Conservation (phyloP, 2,888 invertebrate genomes). For the Galeopsomyia nigrocyanea region DNA sequence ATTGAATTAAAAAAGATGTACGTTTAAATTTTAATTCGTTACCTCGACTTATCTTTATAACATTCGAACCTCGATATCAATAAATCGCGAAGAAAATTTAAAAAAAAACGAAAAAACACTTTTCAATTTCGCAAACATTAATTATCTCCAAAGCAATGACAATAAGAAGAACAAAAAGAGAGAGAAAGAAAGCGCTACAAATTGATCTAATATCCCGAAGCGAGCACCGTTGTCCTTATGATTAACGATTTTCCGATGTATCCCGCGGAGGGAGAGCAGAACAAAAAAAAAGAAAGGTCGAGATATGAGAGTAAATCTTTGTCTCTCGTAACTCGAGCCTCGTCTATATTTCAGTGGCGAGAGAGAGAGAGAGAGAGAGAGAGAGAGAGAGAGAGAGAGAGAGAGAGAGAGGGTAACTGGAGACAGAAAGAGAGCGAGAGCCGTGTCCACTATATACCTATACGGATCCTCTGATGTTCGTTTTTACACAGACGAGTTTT, state of each 20-base stretch:
- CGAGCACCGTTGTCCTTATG: conserved; percentile 2
- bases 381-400: conserved; percentile 5
- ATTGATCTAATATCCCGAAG: conserved; percentile 20
- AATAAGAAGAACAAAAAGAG: background rate
- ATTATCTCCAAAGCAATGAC: background rate
- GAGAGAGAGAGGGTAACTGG: conserved; percentile 12
- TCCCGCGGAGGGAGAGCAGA: background rate
- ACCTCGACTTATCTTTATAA: too few species aligned
- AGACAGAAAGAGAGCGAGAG: background rate
- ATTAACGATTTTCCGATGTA: conserved; percentile 41
- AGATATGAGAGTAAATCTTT: conserved; percentile 49
- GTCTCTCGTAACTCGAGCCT: conserved; percentile 47
- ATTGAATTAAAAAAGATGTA: too few species aligned
- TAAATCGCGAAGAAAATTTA: too few species aligned
- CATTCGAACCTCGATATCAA: too few species aligned
- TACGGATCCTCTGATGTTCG: background rate
- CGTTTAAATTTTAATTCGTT: too few species aligned
- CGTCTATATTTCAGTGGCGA: conserved; percentile 28
- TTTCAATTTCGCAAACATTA: conserved; percentile 1
- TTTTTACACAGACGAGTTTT: conserved; percentile 8
- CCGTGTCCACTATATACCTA: background rate
- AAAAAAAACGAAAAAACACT: too few species aligned
- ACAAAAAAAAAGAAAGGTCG: conserved; percentile 22
- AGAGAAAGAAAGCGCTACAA: background rate
- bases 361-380: background rate